These are phyloP conservation scores for Crotalus helleri DNA, from an alignment of 2,113 vertebrate genomes.

Conservation along the genomic window DNA sequence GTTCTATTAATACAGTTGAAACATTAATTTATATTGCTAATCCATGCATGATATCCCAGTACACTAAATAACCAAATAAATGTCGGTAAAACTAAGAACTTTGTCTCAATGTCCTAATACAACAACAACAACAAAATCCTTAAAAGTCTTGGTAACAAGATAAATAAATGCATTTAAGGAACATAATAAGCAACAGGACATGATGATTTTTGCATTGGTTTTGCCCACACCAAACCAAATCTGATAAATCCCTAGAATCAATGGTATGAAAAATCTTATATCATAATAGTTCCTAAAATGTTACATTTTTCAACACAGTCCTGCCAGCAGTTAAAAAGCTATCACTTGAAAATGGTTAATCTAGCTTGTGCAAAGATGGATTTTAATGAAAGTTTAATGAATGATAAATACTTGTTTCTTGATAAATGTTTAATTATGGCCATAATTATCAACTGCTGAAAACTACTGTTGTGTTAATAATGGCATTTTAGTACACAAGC, in stretches of 20 bases:
- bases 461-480: slow-evolving; percentile 87
- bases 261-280: slow-evolving; percentile 36
- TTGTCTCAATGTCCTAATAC: background rate
- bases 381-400: slow-evolving; percentile 86
- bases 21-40: background rate
- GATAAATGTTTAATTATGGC: slow-evolving; percentile 88
- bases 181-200: slow-evolving; percentile 29
- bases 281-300: slow-evolving; percentile 43
- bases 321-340: slow-evolving; percentile 72
- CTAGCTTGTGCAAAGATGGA: slow-evolving; percentile 74
- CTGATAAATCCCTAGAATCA: slow-evolving; percentile 27
- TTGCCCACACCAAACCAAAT: slow-evolving; percentile 25
- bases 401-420: slow-evolving; percentile 84
- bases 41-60: background rate
- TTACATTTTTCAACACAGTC: slow-evolving; percentile 41
- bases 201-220: slow-evolving; percentile 32
- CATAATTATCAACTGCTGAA: slow-evolving; percentile 87
- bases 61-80: background rate
- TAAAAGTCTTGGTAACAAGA: slow-evolving; percentile 33
- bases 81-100: slow-evolving; percentile 29
- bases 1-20: background rate
- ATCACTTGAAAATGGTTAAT: slow-evolving; percentile 76
- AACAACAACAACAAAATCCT: slow-evolving; percentile 19
- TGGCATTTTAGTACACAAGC: slow-evolving; percentile 79
- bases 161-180: slow-evolving; percentile 41